phyloP scores from a whole-genome alignment of 2,888 invertebrate genomes.

The Linyphia triangularis region DNA sequence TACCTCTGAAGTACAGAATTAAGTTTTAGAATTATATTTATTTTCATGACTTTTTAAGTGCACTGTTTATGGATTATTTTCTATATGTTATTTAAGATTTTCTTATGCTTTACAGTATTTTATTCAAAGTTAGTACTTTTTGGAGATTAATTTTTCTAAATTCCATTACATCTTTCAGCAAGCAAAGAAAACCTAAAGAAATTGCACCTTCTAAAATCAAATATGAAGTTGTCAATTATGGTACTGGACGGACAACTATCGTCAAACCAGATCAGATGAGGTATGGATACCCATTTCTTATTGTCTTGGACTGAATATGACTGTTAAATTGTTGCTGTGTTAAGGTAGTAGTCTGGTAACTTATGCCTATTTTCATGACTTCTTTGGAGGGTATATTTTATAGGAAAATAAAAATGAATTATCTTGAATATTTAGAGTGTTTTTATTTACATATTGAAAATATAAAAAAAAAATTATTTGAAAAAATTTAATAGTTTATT shows the following conservation, averaged over 20 bases:
- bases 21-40: background rate
- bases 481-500: too few species aligned
- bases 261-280: slow-evolving; percentile 69
- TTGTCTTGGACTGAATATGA: too few species aligned
- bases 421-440: too few species aligned
- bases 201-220: slow-evolving; percentile 64
- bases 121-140: background rate
- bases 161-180: slow-evolving; percentile 16
- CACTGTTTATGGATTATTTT: background rate
- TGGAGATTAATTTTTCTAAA: background rate
- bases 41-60: too few species aligned
- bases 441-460: too few species aligned
- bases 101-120: background rate
- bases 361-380: too few species aligned
- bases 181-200: slow-evolving; percentile 55
- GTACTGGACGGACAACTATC: slow-evolving; percentile 59
- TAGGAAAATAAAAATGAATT: too few species aligned
- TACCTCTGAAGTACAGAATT: background rate
- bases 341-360: too few species aligned
- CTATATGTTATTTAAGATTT: background rate
- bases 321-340: too few species aligned
- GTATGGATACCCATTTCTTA: slow-evolving; percentile 11
- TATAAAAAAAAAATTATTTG: too few species aligned
- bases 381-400: too few species aligned
- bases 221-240: slow-evolving; percentile 74